Evolutionary conservation across 2,797 vertebrate species (phyloP), one percentile per base, ranked within the genome.

Genomic region (Clarias platycephalus): DNA sequence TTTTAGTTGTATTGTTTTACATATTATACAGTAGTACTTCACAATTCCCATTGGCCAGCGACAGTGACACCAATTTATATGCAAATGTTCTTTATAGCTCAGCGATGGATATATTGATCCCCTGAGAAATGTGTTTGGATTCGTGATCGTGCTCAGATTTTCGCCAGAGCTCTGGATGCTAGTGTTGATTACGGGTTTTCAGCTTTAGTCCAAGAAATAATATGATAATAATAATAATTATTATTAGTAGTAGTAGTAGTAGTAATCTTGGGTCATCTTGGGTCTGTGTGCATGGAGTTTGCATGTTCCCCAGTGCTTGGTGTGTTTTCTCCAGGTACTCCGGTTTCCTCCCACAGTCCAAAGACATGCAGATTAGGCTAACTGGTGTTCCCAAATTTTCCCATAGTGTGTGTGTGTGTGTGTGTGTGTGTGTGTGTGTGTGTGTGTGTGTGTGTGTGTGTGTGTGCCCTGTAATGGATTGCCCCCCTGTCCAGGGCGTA

Each of bases 1-100:
- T 24, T 58, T 24, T 22, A 12, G 5, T 63, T 44, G 18, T 37
- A n/a, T 44, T 40, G 34, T 2, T 44, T 79, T 64, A 5, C 18
- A 5, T 60, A 20, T 9, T 49, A 26, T 10, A 37, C 34, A 37
- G 34, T 37, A 5, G 40, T 40, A 62, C 37, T 62, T 3, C 31
- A n/a, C 31, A 22, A 40, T 62, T 40, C 31, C 18, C 34, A 26
- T 16, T 40, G 34, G 58, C 24, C 31, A 40, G 34, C 18, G 58
- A 78, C 4, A 10, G 22, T 78, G 34, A 78, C 34, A 40, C 3
- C 10, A 63, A 40, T 18, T 63, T n/a, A 40, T 37, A 60, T 26
- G 76, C 58, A 63, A 63, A 9, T 40, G 12, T 40, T 62, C 75
- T n/a, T n/a, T n/a, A 77, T 24, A 77, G 75, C 28, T 15, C 72